Evolutionary conservation across 2,797 vertebrate species (phyloP).

Genomic region (Sebastes itinus): DNA sequence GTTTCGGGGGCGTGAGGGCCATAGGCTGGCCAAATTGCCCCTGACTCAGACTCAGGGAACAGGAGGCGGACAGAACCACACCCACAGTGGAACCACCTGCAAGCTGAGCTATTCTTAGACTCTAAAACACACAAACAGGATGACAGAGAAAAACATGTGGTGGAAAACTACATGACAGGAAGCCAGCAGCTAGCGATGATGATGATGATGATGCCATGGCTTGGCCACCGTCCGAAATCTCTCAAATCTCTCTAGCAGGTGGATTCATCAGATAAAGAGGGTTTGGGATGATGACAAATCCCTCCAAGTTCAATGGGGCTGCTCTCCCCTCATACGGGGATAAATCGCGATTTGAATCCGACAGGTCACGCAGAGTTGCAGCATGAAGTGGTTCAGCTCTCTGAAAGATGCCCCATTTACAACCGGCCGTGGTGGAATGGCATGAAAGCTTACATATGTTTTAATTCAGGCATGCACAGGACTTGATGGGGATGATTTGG

Average conservation of each 20-base stretch:
- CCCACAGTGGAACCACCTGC: conserved; percentile 70
- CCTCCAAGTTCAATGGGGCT: conserved; percentile 77
- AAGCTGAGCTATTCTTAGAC: conserved; percentile 66
- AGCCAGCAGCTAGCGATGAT: conserved; percentile 40
- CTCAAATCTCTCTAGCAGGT: conserved; percentile 81
- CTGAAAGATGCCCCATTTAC: conserved; percentile 64
- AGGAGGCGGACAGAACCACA: conserved; percentile 68
- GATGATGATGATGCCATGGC: conserved; percentile 54
- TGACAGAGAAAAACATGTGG: conserved; percentile 50
- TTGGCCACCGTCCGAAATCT: conserved; percentile 75
- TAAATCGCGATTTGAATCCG: conserved; percentile 77
- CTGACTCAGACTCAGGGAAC: conserved; percentile 76
- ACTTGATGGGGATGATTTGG: conserved; percentile 65
- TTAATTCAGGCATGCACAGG: conserved; percentile 61
- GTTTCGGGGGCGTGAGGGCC: conserved; percentile 82
- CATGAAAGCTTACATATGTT: conserved; percentile 67
- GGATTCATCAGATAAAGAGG: conserved; percentile 84
- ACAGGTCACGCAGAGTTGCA: conserved; percentile 73
- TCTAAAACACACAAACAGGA: conserved; percentile 51
- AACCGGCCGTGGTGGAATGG: conserved; percentile 32
- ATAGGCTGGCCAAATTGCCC: conserved; percentile 78
- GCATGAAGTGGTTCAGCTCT: conserved; percentile 67
- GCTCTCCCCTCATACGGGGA: conserved; percentile 71
- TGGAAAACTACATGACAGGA: conserved; percentile 54
- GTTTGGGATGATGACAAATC: conserved; percentile 80